These are phyloP conservation scores for Tenthredo scrophulariae DNA, from an alignment of 2,888 invertebrate species.

Conservation along the genomic window DNA sequence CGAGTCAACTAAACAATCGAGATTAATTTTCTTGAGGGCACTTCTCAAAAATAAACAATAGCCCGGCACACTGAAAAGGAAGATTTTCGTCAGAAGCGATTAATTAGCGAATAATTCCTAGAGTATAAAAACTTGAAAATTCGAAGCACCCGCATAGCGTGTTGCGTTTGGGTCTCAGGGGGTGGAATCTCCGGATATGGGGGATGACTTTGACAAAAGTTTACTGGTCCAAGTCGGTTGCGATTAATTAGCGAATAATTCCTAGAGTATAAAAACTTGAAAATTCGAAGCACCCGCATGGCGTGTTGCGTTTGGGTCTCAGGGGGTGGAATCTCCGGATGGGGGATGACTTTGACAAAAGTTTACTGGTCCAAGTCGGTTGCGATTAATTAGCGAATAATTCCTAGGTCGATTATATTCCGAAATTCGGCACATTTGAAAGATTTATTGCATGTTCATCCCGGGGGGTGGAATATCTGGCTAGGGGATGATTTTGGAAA, in stretches of 20 bases:
- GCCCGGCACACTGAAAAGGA: background rate
- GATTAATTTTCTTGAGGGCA: slow-evolving; percentile 1
- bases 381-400: slow-evolving; percentile 25
- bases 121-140: background rate
- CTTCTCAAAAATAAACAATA: background rate
- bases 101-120: background rate
- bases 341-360: background rate
- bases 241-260: slow-evolving; percentile 30
- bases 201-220: background rate
- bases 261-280: background rate
- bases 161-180: background rate
- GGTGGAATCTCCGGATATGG: background rate
- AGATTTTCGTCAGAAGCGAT: background rate
- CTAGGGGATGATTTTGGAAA: background rate
- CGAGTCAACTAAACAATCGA: background rate
- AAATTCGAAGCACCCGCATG: background rate
- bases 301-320: background rate
- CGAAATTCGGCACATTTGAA: background rate
- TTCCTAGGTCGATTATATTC: background rate
- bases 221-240: background rate
- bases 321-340: background rate
- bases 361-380: background rate
- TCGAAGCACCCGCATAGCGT: background rate
- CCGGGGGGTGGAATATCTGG: background rate
- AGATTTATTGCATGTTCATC: background rate